These are phyloP conservation scores for Aphaenogaster floridana DNA, from an alignment of 1,140 invertebrate genomes.

Conservation along the genomic window DNA sequence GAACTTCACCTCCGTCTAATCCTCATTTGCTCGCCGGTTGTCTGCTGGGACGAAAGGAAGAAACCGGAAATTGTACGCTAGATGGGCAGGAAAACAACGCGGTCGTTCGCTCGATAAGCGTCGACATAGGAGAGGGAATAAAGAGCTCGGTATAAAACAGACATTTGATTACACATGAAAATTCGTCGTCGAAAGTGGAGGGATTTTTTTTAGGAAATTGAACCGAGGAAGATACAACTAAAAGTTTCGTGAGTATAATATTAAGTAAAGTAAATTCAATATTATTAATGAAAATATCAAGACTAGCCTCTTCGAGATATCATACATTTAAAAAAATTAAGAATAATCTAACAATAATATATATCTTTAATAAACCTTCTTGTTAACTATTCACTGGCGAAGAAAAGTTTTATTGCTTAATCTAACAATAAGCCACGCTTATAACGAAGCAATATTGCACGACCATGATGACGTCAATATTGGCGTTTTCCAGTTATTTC, in stretches of 20 bases:
- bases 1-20: conserved; percentile 67
- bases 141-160: not conserved
- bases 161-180: conserved; percentile 20
- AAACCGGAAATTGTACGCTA: conserved; percentile 71
- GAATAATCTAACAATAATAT: not conserved
- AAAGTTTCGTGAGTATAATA: not conserved
- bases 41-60: conserved; percentile 38
- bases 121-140: conserved; percentile 9
- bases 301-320: not conserved
- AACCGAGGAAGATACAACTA: not conserved
- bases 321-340: not conserved
- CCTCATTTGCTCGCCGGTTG: conserved; percentile 29
- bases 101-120: conserved; percentile 32
- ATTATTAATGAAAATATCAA: not conserved
- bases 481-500: not conserved
- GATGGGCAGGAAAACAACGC: conserved; percentile 40
- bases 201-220: not conserved
- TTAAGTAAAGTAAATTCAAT: not conserved
- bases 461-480: not conserved
- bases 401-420: too few relatives aligned
- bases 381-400: too few relatives aligned
- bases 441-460: not conserved
- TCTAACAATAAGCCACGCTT: too few relatives aligned
- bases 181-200: not conserved
- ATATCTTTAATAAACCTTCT: too few relatives aligned